These are phyloP conservation scores for Drosophila pallidifrons DNA, from an alignment of 1,140 invertebrate genomes.

Conservation along the genomic window DNA sequence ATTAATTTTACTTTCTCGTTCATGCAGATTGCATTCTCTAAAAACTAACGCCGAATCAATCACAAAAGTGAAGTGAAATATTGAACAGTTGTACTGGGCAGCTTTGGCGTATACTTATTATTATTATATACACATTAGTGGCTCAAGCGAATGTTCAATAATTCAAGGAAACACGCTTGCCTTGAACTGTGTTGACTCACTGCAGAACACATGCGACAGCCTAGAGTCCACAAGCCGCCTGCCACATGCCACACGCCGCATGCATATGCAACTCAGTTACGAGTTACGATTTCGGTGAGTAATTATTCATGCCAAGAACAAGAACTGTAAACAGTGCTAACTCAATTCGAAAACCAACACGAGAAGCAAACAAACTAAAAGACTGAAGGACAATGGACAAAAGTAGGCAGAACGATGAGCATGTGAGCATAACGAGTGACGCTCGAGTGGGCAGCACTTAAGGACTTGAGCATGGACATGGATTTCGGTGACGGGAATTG, in stretches of 20 bases:
- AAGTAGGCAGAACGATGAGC: conserved; percentile 1
- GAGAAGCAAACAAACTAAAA: conserved; percentile 27
- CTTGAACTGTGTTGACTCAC: conserved; percentile 32
- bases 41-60: too few species aligned
- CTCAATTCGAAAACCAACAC: conserved; percentile 55
- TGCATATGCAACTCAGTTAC: conserved; percentile 23
- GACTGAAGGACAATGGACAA: background rate
- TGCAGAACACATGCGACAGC: background rate
- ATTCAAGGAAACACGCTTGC: background rate
- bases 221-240: background rate
- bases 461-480: conserved; percentile 34
- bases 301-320: conserved; percentile 60
- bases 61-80: too few species aligned
- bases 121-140: background rate
- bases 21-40: too few species aligned
- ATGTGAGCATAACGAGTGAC: conserved; percentile 55
- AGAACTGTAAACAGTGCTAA: conserved; percentile 45
- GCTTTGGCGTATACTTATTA: too few species aligned
- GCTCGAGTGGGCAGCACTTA: conserved; percentile 77
- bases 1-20: too few species aligned
- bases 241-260: conserved; percentile 17
- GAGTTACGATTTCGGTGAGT: conserved; percentile 53
- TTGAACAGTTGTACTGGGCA: too few species aligned
- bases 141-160: background rate
- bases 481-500: background rate